Base-by-base conservation (phyloP, 2,797 vertebrate genomes). In the Eulemur coronatus region DNA sequence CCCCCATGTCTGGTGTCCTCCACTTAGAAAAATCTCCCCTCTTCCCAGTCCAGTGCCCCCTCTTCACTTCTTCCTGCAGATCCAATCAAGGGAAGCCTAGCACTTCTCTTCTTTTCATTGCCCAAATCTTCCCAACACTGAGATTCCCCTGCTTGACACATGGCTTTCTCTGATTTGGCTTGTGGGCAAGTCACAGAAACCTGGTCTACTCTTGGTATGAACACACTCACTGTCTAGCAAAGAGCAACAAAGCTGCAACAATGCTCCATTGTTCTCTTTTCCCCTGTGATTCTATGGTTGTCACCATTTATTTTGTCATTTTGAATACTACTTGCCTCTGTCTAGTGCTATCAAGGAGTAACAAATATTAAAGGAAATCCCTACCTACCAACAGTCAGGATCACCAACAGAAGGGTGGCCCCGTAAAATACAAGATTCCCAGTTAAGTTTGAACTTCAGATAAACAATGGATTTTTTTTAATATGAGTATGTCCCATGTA, bases 281-380 rank as follows among this genome's bases (percentile, higher is more conserved):
- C 52, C 38, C 73, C 79, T 94, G 79, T 84, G 70, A 96, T 59
- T 89, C 72, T 87, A 41, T 35, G 13, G n/a, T 57, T 67, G 70
- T 81, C 88, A 73, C 92, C 89, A 96, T 88, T 97, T 93, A 93
- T 78, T 97, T 95, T 97, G 28, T 70, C 57, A 96, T 91, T 96
- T 96, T 93, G 91, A 91, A 92, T 95, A 97, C 90, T 59, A 84
- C 75, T 93, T 73, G 48, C 65, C 48, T 94, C 96, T 96, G 70
- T 89, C 80, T 55, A 59, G 65, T 57, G 41, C 59, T 86, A 90
- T 63, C 9, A 46, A 85, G 84, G 38, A 93, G 57, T 69, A 63
- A 84, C 70, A 93, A 80, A 78, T 79, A 79, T 94, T 91, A 89
- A 95, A 89, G 86, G 76, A 95, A 97, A 96, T 84, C 30, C 4